Conservation (phyloP, 2,113 vertebrate species). For the Anarrhichthys ocellatus region DNA sequence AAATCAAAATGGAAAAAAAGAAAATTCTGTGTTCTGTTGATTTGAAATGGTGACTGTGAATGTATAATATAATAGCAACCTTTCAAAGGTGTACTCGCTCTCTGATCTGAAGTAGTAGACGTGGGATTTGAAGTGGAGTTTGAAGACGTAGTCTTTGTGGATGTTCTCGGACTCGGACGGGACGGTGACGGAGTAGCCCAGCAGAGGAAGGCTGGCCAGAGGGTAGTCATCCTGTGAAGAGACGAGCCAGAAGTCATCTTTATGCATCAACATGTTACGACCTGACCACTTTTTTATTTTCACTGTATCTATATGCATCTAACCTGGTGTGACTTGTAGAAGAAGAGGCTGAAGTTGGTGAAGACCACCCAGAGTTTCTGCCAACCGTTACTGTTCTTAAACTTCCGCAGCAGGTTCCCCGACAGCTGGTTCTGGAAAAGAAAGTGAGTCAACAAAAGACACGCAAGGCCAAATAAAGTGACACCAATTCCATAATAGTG, state of each 20-base stretch:
- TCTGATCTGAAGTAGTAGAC: constrained; percentile 99
- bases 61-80: constrained; percentile 67
- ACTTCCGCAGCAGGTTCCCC: constrained; percentile 96
- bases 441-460: neutral
- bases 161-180: constrained; percentile 95
- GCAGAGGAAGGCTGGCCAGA: constrained; percentile 95
- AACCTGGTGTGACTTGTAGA: constrained; percentile 99
- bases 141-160: constrained; percentile 98
- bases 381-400: constrained; percentile 99
- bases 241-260: neutral
- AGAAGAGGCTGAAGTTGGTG: constrained; percentile 99
- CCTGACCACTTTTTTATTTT: neutral
- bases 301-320: neutral
- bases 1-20: too few relatives aligned
- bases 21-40: too few relatives aligned
- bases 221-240: constrained; percentile 93
- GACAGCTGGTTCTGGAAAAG: constrained; percentile 95
- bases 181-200: constrained; percentile 95
- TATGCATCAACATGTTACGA: too few relatives aligned
- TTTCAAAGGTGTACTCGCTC: constrained; percentile 96
- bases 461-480: fast-evolving
- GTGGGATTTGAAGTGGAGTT: constrained; percentile 98
- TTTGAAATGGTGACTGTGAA: neutral
- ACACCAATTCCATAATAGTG: neutral
- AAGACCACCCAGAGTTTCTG: constrained; percentile 99